Evolutionary conservation across 1,140 invertebrate genomes (phyloP).

Genomic region (Lepidurus apus): DNA sequence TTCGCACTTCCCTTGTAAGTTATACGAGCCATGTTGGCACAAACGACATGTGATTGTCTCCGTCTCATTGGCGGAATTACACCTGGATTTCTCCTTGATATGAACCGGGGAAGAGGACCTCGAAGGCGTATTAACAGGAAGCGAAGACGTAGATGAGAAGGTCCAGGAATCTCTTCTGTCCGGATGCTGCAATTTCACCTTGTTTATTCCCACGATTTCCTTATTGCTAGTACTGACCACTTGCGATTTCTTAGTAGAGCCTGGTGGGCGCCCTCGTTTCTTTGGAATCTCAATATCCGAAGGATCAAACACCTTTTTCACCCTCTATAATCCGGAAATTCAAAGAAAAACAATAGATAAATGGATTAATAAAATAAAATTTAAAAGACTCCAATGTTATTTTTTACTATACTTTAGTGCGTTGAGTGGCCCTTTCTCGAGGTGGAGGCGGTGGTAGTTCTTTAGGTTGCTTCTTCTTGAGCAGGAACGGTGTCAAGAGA

Average conservation of each 20-base stretch:
- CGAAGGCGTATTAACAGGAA: constrained; percentile 1
- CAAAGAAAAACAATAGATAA: constrained; percentile 33
- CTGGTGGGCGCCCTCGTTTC: constrained; percentile 55
- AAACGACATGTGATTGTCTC: constrained; percentile 47
- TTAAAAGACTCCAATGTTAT: background rate
- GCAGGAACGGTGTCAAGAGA: background rate
- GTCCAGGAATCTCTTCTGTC: constrained; percentile 3
- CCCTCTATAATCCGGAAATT: constrained; percentile 46
- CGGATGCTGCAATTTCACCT: constrained; percentile 26
- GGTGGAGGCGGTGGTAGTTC: constrained; percentile 24
- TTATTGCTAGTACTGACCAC: constrained; percentile 26
- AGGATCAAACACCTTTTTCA: constrained; percentile 71
- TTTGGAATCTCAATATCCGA: constrained; percentile 64
- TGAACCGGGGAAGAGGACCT: background rate
- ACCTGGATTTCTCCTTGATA: background rate
- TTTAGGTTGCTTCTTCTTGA: constrained; percentile 15
- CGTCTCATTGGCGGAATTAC: constrained; percentile 37
- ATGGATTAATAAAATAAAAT: constrained; percentile 14
- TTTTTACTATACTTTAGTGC: constrained; percentile 29
- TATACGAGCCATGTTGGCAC: constrained; percentile 43
- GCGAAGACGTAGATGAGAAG: background rate
- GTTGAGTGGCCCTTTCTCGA: constrained; percentile 29
- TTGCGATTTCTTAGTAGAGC: constrained; percentile 34
- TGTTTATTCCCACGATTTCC: background rate
- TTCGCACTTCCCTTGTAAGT: constrained; percentile 55